Percentiles rank a stretch among this genome's conserved stretches.
These are phyloP conservation scores for Notarius lentiginosus DNA, from an alignment of 2,113 vertebrate species.

Conservation along the genomic window DNA sequence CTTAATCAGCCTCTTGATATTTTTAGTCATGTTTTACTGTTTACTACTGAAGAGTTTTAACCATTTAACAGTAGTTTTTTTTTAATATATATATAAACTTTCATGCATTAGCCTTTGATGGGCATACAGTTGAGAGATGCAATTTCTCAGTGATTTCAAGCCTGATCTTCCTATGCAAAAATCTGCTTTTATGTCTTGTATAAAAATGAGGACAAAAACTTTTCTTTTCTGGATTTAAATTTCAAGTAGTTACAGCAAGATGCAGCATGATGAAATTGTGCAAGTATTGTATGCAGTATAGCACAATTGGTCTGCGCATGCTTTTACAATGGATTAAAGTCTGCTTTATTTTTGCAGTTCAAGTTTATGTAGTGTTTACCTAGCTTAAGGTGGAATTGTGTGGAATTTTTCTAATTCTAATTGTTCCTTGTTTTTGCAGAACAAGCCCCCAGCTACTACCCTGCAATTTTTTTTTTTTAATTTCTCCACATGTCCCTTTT, in stretches of 20 bases:
- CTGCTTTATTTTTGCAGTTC: background rate
- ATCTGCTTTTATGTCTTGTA: background rate
- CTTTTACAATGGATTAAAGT: background rate
- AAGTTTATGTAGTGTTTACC: background rate
- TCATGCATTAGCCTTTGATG: background rate
- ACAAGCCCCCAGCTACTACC: constrained; percentile 54
- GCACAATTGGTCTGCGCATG: background rate
- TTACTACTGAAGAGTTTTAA: background rate
- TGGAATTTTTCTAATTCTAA: background rate
- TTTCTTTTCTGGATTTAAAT: background rate
- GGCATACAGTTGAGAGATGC: background rate
- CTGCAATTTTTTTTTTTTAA: constrained; percentile 12
- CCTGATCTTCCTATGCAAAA: background rate
- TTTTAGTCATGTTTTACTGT: background rate
- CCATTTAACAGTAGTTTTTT: background rate
- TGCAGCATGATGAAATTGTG: background rate
- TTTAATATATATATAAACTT: background rate
- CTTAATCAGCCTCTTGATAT: background rate
- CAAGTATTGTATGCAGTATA: background rate
- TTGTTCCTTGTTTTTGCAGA: constrained; percentile 58
- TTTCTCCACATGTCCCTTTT: constrained; percentile 6
- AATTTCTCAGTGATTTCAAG: background rate
- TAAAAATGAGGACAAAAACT: background rate
- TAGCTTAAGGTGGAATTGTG: background rate
- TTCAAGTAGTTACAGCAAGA: background rate